These are phyloP conservation scores for Poecilobothrus nobilitatus DNA, from an alignment of 2,888 invertebrate genomes.

Conservation along the genomic window DNA sequence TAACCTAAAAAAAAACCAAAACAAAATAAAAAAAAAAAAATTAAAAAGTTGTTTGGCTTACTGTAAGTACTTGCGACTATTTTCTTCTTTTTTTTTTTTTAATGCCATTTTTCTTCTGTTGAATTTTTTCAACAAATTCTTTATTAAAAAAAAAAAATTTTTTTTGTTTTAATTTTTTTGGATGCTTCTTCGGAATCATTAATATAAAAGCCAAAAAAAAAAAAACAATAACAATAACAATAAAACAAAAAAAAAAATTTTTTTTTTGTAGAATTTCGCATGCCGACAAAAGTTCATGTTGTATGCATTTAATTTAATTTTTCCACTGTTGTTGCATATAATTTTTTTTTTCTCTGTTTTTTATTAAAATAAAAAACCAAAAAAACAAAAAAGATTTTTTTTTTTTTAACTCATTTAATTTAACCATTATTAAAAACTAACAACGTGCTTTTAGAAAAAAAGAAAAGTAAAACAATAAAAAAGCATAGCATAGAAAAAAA, in stretches of 20 bases:
- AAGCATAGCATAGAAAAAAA: not conserved
- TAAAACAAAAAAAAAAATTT: not conserved
- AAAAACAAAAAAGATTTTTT: no score
- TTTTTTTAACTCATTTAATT: not conserved
- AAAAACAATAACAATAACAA: no score
- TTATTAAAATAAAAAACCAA: not conserved
- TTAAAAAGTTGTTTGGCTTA: not conserved
- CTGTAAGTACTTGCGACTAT: not conserved
- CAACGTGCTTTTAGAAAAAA: not conserved
- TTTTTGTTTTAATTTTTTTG: not conserved
- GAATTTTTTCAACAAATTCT: no score
- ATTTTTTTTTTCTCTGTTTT: not conserved
- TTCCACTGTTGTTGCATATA: not conserved
- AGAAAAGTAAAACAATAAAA: not conserved
- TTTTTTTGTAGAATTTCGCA: not conserved
- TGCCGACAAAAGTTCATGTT: constrained; percentile 6
- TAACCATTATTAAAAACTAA: constrained; percentile 6
- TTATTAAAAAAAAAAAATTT: no score
- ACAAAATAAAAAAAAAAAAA: no score
- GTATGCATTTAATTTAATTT: not conserved
- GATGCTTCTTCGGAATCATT: constrained; percentile 1
- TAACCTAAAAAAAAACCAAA: no score
- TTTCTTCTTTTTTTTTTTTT: not conserved
- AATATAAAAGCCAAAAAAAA: not conserved
- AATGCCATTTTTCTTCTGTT: not conserved